phyloP scores from a whole-genome alignment of 2,888 invertebrate genomes.

The Phengaris alcon region DNA sequence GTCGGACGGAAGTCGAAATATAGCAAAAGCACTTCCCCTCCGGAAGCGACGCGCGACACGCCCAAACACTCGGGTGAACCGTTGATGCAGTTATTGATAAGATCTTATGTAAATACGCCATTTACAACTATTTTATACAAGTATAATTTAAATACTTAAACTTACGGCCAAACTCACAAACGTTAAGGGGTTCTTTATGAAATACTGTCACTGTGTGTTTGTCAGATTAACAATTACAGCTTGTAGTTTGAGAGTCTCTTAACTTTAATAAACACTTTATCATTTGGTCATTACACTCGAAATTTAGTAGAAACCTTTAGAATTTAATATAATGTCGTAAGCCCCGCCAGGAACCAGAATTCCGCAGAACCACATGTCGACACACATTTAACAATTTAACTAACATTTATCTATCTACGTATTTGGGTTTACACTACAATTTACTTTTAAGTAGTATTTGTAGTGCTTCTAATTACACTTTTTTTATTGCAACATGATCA shows the following conservation, averaged over 20 bases:
- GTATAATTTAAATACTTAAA: not conserved
- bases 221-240: too few species aligned
- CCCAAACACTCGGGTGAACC: conserved; percentile 42
- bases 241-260: too few species aligned
- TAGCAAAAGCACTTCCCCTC: conserved; percentile 66
- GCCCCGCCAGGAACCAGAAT: not conserved
- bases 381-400: not conserved
- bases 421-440: not conserved
- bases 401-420: not conserved
- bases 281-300: not conserved
- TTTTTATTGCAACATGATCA: conserved; percentile 30
- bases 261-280: not conserved
- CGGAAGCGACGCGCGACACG: conserved; percentile 60
- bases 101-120: conserved; percentile 2
- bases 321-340: not conserved
- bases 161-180: not conserved
- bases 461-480: conserved; percentile 1
- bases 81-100: conserved; percentile 21
- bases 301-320: not conserved
- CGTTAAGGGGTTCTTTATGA: too few species aligned
- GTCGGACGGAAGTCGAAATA: conserved; percentile 63
- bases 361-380: not conserved
- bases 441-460: not conserved
- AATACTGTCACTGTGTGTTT: too few species aligned
- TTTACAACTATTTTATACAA: not conserved